Percentiles rank a stretch among this genome's conserved stretches.
phyloP scores from a whole-genome alignment of 1,140 invertebrate species.

The Diabrotica undecimpunctata region DNA sequence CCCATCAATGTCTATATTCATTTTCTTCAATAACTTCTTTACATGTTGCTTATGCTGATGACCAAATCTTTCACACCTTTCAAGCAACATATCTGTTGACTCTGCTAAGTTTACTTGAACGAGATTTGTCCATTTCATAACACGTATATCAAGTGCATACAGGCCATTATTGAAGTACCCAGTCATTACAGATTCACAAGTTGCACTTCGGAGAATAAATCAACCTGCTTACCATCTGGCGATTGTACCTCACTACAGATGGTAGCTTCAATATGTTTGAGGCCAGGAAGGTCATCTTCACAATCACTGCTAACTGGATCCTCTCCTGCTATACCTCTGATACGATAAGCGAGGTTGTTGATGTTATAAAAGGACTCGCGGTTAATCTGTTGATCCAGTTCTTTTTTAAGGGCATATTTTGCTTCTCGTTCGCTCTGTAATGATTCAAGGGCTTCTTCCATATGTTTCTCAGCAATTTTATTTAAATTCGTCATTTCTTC shows the following conservation, averaged over 20 bases:
- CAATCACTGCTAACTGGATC: conserved; percentile 65
- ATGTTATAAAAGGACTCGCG: conserved; percentile 89
- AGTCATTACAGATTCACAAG: too few relatives aligned
- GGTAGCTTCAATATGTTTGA: conserved; percentile 76
- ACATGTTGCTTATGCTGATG: too few relatives aligned
- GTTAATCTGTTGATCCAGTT: conserved; percentile 91
- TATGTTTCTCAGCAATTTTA: conserved; percentile 91
- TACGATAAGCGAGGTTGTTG: conserved; percentile 83
- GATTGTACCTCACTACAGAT: conserved; percentile 52
- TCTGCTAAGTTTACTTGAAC: too few relatives aligned
- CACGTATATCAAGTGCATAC: too few relatives aligned
- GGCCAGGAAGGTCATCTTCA: conserved; percentile 75
- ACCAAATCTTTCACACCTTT: too few relatives aligned
- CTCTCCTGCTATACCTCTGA: conserved; percentile 65
- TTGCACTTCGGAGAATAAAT: conserved; percentile 97
- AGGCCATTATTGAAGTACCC: too few relatives aligned
- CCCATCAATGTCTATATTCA: too few relatives aligned
- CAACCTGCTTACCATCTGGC: conserved; percentile 72
- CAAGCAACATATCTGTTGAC: too few relatives aligned
- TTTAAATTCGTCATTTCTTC: conserved; percentile 89
- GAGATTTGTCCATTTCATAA: too few relatives aligned
- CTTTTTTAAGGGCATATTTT: conserved; percentile 94
- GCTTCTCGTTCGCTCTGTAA: conserved; percentile 93
- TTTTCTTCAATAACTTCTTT: too few relatives aligned
- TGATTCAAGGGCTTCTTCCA: conserved; percentile 93